A percentile compares a stretch with the other conserved stretches of the same genome.
These are phyloP conservation scores for Emys orbicularis DNA, from an alignment of 2,797 vertebrate genomes.

Conservation along the genomic window DNA sequence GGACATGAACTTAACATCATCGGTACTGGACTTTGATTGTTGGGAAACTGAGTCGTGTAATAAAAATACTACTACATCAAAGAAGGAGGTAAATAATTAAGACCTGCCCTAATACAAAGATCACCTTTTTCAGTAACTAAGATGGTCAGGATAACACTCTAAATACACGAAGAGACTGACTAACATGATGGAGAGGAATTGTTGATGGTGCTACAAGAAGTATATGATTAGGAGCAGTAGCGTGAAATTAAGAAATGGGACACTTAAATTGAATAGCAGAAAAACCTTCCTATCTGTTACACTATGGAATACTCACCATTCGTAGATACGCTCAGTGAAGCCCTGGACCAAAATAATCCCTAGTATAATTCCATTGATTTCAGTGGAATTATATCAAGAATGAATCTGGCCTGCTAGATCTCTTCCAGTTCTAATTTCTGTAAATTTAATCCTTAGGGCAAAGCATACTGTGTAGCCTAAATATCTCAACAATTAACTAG, in stretches of 20 bases:
- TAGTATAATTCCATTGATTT: neutral
- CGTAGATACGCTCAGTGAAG: neutral
- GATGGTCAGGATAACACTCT: neutral
- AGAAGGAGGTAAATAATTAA: slow-evolving; percentile 6
- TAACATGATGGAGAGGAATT: neutral
- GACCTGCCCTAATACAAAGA: neutral
- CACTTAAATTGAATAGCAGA: neutral
- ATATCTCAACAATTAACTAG: neutral
- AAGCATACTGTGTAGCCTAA: neutral
- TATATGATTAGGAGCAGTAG: neutral
- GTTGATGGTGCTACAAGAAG: neutral
- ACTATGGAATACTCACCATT: neutral
- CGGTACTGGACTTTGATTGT: neutral
- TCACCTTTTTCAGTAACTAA: neutral
- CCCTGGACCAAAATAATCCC: neutral
- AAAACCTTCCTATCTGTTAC: neutral
- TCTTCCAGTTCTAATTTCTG: neutral
- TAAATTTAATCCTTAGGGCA: neutral
- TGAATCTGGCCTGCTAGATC: neutral
- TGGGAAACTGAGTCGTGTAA: neutral
- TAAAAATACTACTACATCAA: neutral
- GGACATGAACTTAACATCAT: neutral
- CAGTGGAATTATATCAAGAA: neutral
- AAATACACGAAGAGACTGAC: neutral
- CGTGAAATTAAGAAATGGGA: neutral